Evolutionary conservation across 2,888 invertebrate genomes (phyloP).

Genomic region (Leucophenga montana): DNA sequence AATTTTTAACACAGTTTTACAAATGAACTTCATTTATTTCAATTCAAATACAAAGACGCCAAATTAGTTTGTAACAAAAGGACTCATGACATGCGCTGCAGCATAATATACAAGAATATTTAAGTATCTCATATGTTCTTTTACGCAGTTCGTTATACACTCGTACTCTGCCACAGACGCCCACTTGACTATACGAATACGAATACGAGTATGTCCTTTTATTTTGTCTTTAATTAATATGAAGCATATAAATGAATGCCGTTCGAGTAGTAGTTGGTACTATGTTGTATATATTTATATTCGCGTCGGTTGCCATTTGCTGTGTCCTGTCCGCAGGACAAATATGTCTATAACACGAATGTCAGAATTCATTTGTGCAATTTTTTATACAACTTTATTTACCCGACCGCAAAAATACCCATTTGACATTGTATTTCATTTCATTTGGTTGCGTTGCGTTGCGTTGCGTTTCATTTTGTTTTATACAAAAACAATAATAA

Average conservation of each 20-base stretch:
- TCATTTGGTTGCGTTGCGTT: too few species aligned
- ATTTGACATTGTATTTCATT: neutral
- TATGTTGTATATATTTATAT: too few species aligned
- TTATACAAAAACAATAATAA: neutral
- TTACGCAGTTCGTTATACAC: neutral
- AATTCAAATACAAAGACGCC: neutral
- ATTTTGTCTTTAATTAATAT: too few species aligned
- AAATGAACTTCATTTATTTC: slow-evolving; percentile 4
- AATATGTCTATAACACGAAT: slow-evolving; percentile 8
- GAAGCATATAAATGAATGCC: too few species aligned
- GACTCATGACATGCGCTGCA: neutral
- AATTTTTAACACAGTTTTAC: neutral
- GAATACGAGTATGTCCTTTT: too few species aligned
- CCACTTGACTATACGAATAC: too few species aligned
- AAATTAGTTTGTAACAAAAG: neutral
- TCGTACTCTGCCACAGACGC: too few species aligned
- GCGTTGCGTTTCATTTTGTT: slow-evolving; percentile 1
- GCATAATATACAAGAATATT: too few species aligned
- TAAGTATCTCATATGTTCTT: neutral
- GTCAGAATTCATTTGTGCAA: slow-evolving; percentile 2
- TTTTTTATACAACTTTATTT: slow-evolving; percentile 7
- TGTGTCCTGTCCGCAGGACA: neutral
- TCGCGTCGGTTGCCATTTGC: neutral
- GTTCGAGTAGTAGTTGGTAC: neutral
- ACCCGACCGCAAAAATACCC: slow-evolving; percentile 1